These are phyloP conservation scores for Centruroides vittatus DNA, from an alignment of 1,140 invertebrate genomes.

Conservation along the genomic window DNA sequence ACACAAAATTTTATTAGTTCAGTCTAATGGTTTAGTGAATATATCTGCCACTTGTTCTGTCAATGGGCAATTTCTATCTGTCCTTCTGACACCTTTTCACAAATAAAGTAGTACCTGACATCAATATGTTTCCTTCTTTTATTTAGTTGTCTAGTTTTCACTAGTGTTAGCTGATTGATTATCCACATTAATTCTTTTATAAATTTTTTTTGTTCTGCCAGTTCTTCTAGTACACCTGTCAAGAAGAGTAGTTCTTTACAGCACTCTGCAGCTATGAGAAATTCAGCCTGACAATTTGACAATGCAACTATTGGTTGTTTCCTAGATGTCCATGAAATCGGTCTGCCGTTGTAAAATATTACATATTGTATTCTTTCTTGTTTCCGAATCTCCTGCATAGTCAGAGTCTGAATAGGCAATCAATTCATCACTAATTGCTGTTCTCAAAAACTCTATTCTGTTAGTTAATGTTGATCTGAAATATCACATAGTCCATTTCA, in stretches of 20 bases:
- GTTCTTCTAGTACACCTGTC: not conserved
- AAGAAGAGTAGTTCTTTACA: not conserved
- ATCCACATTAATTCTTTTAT: not conserved
- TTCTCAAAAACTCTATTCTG: not conserved
- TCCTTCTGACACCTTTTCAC: not conserved
- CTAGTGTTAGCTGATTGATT: not conserved
- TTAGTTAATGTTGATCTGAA: not conserved
- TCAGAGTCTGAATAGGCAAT: constrained; percentile 27
- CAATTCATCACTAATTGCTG: not conserved
- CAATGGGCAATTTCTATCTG: not conserved
- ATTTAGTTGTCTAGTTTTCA: not conserved
- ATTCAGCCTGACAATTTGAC: constrained; percentile 15
- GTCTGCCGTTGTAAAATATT: constrained; percentile 21
- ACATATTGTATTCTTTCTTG: constrained; percentile 24
- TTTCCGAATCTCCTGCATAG: constrained; percentile 24
- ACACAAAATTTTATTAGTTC: no score
- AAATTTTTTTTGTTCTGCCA: not conserved
- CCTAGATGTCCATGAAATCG: constrained; percentile 17
- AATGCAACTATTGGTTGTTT: constrained; percentile 9
- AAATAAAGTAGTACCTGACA: not conserved
- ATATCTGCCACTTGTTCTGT: not conserved
- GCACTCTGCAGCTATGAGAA: not conserved
- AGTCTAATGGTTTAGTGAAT: not conserved
- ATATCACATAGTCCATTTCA: not conserved
- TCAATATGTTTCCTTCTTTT: not conserved